These are phyloP conservation scores for Monochamus saltuarius DNA, from an alignment of 1,140 invertebrate species.

Conservation along the genomic window DNA sequence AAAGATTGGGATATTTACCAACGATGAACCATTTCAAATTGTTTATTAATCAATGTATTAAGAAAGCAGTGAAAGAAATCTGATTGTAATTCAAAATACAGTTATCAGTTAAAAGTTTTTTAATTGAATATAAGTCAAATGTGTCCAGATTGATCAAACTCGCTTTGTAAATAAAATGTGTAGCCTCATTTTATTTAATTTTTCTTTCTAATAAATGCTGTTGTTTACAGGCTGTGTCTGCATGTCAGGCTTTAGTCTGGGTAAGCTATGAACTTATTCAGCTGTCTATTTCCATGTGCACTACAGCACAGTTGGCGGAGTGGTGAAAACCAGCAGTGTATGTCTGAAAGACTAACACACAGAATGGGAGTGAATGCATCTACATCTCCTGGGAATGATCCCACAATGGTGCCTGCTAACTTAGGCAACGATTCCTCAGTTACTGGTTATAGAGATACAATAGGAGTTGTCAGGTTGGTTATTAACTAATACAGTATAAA, in stretches of 20 bases:
- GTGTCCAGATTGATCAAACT: too few species aligned
- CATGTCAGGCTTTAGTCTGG: constrained; percentile 58
- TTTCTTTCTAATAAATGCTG: background rate
- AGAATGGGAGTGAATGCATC: constrained; percentile 52
- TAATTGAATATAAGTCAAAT: too few species aligned
- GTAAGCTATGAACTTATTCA: constrained; percentile 62
- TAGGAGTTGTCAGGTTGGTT: constrained; percentile 27
- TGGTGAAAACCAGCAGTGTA: constrained; percentile 52
- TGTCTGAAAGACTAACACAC: constrained; percentile 56
- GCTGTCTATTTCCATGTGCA: constrained; percentile 61
- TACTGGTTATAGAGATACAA: constrained; percentile 38
- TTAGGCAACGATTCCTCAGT: constrained; percentile 34
- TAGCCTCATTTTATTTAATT: too few species aligned
- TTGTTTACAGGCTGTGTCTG: constrained; percentile 45
- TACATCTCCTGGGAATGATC: constrained; percentile 36
- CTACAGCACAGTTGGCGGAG: constrained; percentile 59
- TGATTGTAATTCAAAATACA: too few species aligned
- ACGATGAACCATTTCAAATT: too few species aligned
- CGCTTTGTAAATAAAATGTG: too few species aligned
- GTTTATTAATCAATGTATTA: too few species aligned
- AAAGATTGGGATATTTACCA: too few species aligned
- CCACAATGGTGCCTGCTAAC: constrained; percentile 30
- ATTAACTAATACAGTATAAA: background rate
- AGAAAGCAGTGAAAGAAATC: too few species aligned
- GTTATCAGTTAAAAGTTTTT: too few species aligned